Evolutionary conservation across 2,797 vertebrate species (phyloP).

Genomic region (Falco columbarius): DNA sequence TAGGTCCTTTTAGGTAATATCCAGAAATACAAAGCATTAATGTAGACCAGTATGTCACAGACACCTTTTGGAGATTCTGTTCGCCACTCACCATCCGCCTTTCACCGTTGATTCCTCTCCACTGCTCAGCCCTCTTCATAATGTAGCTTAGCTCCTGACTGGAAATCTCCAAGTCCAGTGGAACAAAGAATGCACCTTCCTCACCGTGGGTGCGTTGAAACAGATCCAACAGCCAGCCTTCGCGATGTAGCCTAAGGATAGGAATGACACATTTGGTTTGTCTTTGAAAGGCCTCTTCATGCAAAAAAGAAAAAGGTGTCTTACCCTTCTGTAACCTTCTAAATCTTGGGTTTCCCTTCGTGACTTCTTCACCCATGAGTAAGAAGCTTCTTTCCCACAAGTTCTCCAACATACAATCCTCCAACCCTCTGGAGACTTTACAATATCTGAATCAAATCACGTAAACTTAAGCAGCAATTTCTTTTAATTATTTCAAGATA

Average conservation of each 20-base stretch:
- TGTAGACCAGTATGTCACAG: not conserved
- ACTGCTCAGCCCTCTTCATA: slow-evolving; percentile 89
- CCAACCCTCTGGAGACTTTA: not conserved
- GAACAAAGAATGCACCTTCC: slow-evolving; percentile 87
- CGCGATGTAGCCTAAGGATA: slow-evolving; percentile 81
- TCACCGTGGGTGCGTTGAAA: slow-evolving; percentile 83
- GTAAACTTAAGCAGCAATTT: not conserved
- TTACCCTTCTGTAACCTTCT: not conserved
- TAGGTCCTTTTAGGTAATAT: not conserved
- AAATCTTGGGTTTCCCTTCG: not conserved
- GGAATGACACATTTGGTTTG: not conserved
- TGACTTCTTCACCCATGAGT: not conserved
- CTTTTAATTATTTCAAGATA: not conserved
- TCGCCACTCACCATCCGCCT: slow-evolving; percentile 85
- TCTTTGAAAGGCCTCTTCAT: not conserved
- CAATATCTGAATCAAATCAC: not conserved
- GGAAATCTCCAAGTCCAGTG: slow-evolving; percentile 91
- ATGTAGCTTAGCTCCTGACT: slow-evolving; percentile 91
- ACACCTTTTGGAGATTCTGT: not conserved
- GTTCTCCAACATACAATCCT: not conserved
- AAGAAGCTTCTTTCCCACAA: not conserved
- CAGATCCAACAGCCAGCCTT: slow-evolving; percentile 86
- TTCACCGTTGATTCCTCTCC: slow-evolving; percentile 90
- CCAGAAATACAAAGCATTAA: not conserved
- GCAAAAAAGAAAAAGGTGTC: not conserved